Base-by-base conservation (phyloP, 2,797 vertebrate species). In the Vultur gryphus region DNA sequence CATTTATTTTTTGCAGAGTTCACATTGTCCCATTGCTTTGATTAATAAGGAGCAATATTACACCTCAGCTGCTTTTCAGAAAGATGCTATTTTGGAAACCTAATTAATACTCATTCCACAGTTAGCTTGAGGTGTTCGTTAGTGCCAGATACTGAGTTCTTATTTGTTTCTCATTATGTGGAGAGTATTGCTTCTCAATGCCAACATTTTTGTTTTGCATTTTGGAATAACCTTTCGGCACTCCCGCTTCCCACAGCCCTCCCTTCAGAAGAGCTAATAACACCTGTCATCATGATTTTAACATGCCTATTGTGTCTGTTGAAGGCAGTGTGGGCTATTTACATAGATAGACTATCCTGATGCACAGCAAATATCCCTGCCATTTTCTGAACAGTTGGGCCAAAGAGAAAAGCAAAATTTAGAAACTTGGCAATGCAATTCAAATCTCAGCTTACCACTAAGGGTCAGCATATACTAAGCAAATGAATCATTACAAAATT, bases 11-110 rank as follows among this genome's bases (percentile, higher is more conserved):
- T 95, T 90, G 57, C 87, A 79, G 94, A 95, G 92, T 97, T 96
- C 95, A 89, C 93, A 89, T 91, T 96, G 90, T 97, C 90, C 83
- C 71, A 44, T 87, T 92, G 88, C 81, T 95, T 96, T 96, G 88
- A 94, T 96, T 97, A 95, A 96, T 92, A 96, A 91, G 79, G 93
- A 96, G 84, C 80, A 87, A 95, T 85, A 89, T 93, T 95, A 95
- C 79, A 97, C 80, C 65, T 96, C 96, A 95, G 90, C 72, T 95
- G 87, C 91, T 94, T 97, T 96, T 92, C 88, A 97, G 94, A 96
- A 96, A 89, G 95, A 97, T 76, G 51, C 28, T 94, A 87, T 91
- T 97, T 97, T 96, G 59, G 95, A 97, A 96, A 84, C 93, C 90
- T 91, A 97, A 84, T 90, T 95, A 96, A 97, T 96, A 97, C 71